Base-by-base conservation (phyloP, 2,113 vertebrate species). In the Hirundichthys speculiger region DNA sequence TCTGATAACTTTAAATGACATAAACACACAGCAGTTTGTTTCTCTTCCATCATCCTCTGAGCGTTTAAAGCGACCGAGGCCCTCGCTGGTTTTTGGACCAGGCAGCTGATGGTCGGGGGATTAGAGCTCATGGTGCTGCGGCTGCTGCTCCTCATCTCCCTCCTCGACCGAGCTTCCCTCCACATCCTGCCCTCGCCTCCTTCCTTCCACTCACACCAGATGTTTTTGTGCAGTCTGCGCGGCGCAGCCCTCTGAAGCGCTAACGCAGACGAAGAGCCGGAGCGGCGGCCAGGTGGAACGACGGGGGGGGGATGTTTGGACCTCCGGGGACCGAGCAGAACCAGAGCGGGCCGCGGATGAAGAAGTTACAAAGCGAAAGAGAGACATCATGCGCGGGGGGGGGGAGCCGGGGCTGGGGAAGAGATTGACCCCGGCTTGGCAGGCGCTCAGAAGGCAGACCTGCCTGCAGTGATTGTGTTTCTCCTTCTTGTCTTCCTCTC, bases 161-260 rank as follows among this genome's bases (percentile, higher is more conserved):
- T 56, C 68, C 73, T 69, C 69, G 0, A 69, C 74, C 64, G 67
- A 27, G 43, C 67, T 75, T 70, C 77, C 69, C 68, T 87, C 85
- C 85, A 83, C 83, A 81, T 87, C 83, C 82, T 79, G 59, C 70
- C 65, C 75, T 66, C 56, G 63, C 64, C 69, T 55, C 46, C 46
- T 75, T 72, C 52, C 67, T 38, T 81, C 79, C 56, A 60, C 66
- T 61, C 55, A 7, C 45, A 60, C 61, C 84, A 89, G 87, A 89
- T 89, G 87, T 85, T 86, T 84, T 82, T 69, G 30, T 34, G 30
- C 30, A 5, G 30, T 34, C 30, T 34, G 6, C 30, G 30, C 30
- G 5, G 3, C 1, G 30, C 30, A 10, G 30, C 30, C n/a, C n/a
- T 34, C 30, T 10, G 5, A 34, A 34, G 30, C 30, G 11, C 11